Evolutionary conservation across 2,888 invertebrate species (phyloP).

Genomic region (Eutolmus rufibarbis): DNA sequence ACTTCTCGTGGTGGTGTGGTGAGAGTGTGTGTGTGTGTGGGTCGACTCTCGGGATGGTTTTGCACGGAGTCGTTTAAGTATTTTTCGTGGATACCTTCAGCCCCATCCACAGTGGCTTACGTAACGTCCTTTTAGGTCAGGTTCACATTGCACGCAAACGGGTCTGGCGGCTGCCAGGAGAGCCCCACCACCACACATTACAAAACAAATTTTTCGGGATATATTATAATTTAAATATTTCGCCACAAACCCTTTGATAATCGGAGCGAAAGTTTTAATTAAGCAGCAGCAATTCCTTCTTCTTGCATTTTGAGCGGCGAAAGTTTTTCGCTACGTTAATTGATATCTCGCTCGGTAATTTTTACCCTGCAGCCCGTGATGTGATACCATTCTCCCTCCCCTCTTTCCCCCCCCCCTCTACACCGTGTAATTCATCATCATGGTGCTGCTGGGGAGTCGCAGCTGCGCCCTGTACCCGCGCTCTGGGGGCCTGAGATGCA

Average conservation of each 20-base stretch:
- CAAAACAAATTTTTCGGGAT: neutral
- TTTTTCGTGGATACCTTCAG: conserved; percentile 16
- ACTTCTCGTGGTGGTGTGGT: neutral
- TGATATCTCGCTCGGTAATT: neutral
- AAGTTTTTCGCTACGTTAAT: neutral
- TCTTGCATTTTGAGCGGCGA: neutral
- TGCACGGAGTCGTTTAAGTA: conserved; percentile 1
- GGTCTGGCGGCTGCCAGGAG: neutral
- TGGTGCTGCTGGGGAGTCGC: neutral
- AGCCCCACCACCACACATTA: neutral
- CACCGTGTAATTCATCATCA: neutral
- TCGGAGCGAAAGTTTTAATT: neutral
- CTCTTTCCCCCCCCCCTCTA: neutral
- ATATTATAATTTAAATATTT: neutral
- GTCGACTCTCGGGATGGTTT: neutral
- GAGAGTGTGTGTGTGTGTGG: neutral
- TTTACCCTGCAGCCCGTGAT: neutral
- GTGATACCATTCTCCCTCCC: neutral
- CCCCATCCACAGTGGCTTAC: conserved; percentile 21
- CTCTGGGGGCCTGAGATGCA: neutral
- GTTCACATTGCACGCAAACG: neutral
- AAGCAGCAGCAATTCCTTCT: neutral
- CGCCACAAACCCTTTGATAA: neutral
- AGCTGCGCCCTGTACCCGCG: neutral
- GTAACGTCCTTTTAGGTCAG: conserved; percentile 17